Conservation (phyloP, 37 sponge, comb jelly and placozoan genomes). For the Hexactinellida sp. region DNA sequence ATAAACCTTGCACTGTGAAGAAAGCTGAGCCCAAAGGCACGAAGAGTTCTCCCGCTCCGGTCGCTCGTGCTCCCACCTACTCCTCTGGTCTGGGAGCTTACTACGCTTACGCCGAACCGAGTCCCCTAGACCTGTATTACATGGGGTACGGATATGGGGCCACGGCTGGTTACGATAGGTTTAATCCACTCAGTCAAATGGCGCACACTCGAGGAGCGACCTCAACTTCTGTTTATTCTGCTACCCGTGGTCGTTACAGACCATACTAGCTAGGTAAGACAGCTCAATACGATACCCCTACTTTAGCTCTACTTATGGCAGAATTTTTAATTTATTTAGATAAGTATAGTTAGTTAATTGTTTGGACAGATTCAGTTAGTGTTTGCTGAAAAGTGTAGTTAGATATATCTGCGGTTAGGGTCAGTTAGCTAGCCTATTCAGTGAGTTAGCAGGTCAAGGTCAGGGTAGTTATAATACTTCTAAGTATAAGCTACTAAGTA, state of each 20-base stretch:
- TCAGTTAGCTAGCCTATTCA: too few species aligned
- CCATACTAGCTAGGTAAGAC: not conserved
- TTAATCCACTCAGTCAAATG: not conserved
- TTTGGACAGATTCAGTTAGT: not conserved
- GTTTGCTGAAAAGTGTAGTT: not conserved
- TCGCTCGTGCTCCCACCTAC: not conserved
- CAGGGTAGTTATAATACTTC: too few species aligned
- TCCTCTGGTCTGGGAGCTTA: not conserved
- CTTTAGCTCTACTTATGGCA: not conserved
- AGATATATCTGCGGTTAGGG: not conserved
- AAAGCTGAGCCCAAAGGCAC: not conserved
- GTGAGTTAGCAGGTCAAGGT: too few species aligned
- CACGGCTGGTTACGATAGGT: not conserved
- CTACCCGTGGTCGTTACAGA: not conserved
- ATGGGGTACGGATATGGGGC: not conserved
- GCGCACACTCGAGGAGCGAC: not conserved
- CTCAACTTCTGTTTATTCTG: not conserved
- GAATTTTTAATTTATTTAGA: not conserved
- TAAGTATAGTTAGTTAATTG: not conserved
- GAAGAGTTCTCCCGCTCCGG: not conserved
- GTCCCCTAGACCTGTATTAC: not conserved
- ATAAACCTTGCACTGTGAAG: slow-evolving; percentile 10
- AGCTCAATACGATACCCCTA: not conserved
- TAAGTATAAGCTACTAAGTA: too few species aligned
- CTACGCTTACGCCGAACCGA: not conserved